A percentile compares a stretch with the other conserved stretches of the same genome.
Evolutionary conservation across 2,888 invertebrate species (phyloP).

Genomic region (Amorpha juglandis): DNA sequence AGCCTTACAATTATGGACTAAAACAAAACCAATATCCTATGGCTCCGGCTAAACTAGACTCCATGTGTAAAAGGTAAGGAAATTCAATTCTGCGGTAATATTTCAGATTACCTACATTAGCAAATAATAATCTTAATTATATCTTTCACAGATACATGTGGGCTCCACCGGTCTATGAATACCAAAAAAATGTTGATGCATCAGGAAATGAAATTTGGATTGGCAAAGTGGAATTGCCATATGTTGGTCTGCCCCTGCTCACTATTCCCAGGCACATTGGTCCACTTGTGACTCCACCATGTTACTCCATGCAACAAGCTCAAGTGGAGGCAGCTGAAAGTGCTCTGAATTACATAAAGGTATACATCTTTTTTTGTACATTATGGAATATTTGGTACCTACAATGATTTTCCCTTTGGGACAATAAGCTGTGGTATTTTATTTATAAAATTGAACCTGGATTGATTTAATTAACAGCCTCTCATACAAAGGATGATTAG

Average conservation of each 20-base stretch:
- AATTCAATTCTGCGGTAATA: background rate
- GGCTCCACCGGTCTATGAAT: constrained; percentile 65
- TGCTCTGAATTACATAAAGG: constrained; percentile 66
- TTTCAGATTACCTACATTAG: background rate
- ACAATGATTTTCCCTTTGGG: no score
- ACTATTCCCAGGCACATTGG: constrained; percentile 55
- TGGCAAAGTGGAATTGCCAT: constrained; percentile 63
- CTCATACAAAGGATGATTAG: no score
- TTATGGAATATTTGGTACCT: background rate
- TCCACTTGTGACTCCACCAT: constrained; percentile 58
- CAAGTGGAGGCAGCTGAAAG: constrained; percentile 66
- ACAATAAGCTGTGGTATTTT: no score
- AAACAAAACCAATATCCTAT: constrained; percentile 50
- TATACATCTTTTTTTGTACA: constrained; percentile 35
- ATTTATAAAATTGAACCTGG: no score
- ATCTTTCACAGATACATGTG: constrained; percentile 64
- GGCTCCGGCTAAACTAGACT: constrained; percentile 72
- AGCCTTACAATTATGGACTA: constrained; percentile 37
- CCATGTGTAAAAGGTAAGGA: constrained; percentile 71
- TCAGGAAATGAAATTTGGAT: constrained; percentile 60
- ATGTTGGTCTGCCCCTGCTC: constrained; percentile 63
- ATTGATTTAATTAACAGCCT: no score
- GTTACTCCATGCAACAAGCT: constrained; percentile 61
- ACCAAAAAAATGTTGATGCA: constrained; percentile 59
- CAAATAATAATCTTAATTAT: background rate